These are phyloP conservation scores for Noctilio leporinus DNA, from an alignment of 2,113 vertebrate genomes.

Conservation along the genomic window DNA sequence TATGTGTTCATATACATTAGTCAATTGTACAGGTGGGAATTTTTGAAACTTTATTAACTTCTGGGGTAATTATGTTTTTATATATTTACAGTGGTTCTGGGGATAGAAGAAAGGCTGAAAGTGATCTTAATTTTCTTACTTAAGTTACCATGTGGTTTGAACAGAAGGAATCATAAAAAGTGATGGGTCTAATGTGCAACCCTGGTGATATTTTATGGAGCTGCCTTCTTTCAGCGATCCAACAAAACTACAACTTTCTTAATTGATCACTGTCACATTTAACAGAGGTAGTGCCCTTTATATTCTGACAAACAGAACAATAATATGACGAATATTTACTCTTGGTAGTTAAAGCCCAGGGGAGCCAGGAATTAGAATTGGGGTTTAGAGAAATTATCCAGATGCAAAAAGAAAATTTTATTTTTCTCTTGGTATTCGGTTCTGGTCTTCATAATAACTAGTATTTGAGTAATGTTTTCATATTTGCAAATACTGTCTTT, in stretches of 20 bases:
- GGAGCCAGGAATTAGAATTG: not conserved
- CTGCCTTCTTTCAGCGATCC: slow-evolving; percentile 20
- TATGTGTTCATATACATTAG: not conserved
- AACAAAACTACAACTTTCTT: slow-evolving; percentile 23
- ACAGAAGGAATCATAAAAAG: slow-evolving; percentile 38
- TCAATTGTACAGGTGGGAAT: not conserved
- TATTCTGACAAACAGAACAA: not conserved
- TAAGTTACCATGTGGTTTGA: slow-evolving; percentile 25
- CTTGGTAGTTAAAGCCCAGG: not conserved
- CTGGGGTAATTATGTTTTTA: not conserved
- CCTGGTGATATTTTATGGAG: not conserved
- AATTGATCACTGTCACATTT: not conserved
- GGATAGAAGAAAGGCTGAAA: not conserved
- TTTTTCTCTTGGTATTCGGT: slow-evolving; percentile 8
- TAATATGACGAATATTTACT: slow-evolving; percentile 43
- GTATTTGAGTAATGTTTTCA: slow-evolving; percentile 17
- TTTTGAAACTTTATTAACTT: not conserved
- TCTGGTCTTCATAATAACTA: not conserved
- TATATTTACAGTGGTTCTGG: slow-evolving; percentile 10
- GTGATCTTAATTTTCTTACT: not conserved
- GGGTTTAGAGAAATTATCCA: not conserved
- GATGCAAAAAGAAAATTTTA: not conserved
- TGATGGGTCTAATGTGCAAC: not conserved
- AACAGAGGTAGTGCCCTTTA: not conserved
- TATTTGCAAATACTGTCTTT: not conserved